Base-by-base conservation (phyloP, 2,797 vertebrate genomes). In the Lepidocolaptes lacrymiger region DNA sequence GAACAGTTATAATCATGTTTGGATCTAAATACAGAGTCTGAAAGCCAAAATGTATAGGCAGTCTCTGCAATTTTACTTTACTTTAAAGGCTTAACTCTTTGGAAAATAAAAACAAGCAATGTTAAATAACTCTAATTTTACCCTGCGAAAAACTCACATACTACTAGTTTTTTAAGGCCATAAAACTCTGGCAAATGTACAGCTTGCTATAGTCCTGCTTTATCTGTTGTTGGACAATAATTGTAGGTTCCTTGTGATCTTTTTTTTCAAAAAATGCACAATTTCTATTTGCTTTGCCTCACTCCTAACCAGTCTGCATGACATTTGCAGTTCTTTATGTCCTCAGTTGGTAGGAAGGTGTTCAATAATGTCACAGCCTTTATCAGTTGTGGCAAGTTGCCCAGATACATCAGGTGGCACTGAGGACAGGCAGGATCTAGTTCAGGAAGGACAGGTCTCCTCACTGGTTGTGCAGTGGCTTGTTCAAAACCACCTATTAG, bases 311-410 rank as follows among this genome's bases (percentile, higher is more conserved):
- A 67, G 37, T 36, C 36, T 91, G n/a, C n/a, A 5, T 48, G 39
- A 30, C 78, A 66, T 61, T 77, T 96, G 79, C 59, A 71, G 81
- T 69, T 81, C 67, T 93, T 93, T 83, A 11, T 68, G 84, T 46
- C 78, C 69, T 95, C 71, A 43, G 14, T 43, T 87, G 84, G 76
- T 56, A 39, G 80, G 92, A 81, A 66, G 68, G 84, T 91, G 78
- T 84, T 97, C 92, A 91, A 12, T 93, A 89, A 80, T 91, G 89
- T 90, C 83, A 56, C 71, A 87, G 69, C 75, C 64, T 91, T 94
- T 94, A 89, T 91, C 87, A 85, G 49, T 72, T 91, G 75, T 85
- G 73, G 78, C 76, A 74, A 49, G 79, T 32, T 94, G 89, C 93
- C 91, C 88, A 77, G 85, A 43, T 75, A 32, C 48, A 16, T 69